These are phyloP conservation scores for Embiotoca jacksoni DNA, from an alignment of 2,113 vertebrate species.

Conservation along the genomic window DNA sequence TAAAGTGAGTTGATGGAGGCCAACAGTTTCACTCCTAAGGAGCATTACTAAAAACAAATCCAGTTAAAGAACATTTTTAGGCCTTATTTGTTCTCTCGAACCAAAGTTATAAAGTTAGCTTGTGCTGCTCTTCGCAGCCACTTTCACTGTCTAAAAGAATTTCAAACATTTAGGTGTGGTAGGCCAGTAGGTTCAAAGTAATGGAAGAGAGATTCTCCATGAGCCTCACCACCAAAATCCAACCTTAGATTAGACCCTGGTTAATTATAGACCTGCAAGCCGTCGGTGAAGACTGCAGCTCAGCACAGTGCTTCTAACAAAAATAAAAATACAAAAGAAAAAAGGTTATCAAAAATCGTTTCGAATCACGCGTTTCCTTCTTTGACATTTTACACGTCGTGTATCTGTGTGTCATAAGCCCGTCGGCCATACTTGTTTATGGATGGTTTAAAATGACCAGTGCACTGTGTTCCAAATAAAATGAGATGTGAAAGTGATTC, in stretches of 20 bases:
- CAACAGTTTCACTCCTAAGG: constrained; percentile 21
- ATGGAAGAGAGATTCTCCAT: constrained; percentile 30
- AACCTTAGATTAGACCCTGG: constrained; percentile 57
- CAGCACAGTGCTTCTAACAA: constrained; percentile 4
- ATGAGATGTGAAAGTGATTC: constrained; percentile 49
- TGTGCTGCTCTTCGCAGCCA: constrained; percentile 11
- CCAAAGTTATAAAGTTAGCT: constrained; percentile 48
- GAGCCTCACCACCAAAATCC: constrained; percentile 45
- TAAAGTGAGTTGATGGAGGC: neutral
- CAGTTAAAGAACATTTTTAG: constrained; percentile 13
- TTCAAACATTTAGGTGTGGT: constrained; percentile 14
- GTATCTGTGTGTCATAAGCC: constrained; percentile 39
- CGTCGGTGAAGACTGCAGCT: constrained; percentile 28
- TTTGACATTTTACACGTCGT: constrained; percentile 42
- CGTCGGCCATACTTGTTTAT: constrained; percentile 52
- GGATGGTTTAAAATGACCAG: constrained; percentile 66
- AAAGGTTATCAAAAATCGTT: constrained; percentile 10
- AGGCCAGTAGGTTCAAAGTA: constrained; percentile 36
- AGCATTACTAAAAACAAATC: constrained; percentile 29
- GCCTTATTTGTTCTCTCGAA: constrained; percentile 38
- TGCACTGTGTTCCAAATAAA: constrained; percentile 72
- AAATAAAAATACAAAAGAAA: neutral
- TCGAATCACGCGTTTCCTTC: constrained; percentile 32
- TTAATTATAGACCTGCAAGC: constrained; percentile 58
- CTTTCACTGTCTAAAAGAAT: constrained; percentile 21